Evolutionary conservation across 2,888 invertebrate species (phyloP).

Genomic region (Hirtodrosophila alboralis): DNA sequence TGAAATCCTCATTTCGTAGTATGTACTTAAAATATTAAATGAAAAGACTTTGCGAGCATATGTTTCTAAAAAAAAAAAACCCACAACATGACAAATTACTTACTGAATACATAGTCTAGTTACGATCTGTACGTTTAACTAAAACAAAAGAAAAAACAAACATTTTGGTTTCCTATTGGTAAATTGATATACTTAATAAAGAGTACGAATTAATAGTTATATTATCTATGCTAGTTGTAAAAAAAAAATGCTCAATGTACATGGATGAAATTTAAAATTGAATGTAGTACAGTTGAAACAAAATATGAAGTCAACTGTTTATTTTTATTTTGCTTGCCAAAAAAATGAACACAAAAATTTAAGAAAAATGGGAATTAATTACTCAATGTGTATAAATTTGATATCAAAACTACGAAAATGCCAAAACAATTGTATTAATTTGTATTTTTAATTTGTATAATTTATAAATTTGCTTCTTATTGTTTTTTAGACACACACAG

Average conservation of each 20-base stretch:
- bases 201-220: slow-evolving; percentile 26
- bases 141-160: too few relatives aligned
- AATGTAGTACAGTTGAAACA: slow-evolving; percentile 20
- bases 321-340: background rate
- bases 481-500: slow-evolving; percentile 14
- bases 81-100: slow-evolving; percentile 21
- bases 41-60: slow-evolving; percentile 67
- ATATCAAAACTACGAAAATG: slow-evolving; percentile 41
- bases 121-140: slow-evolving; percentile 20
- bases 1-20: slow-evolving; percentile 32
- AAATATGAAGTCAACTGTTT: slow-evolving; percentile 1
- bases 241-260: slow-evolving; percentile 68
- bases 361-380: slow-evolving; percentile 20
- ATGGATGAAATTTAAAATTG: slow-evolving; percentile 26
- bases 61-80: slow-evolving; percentile 36
- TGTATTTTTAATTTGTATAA: slow-evolving; percentile 6
- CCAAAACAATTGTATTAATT: slow-evolving; percentile 48
- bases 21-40: slow-evolving; percentile 65
- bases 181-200: slow-evolving; percentile 54
- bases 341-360: slow-evolving; percentile 1
- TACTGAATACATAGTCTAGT: slow-evolving; percentile 24
- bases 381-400: slow-evolving; percentile 30
- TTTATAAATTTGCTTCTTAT: slow-evolving; percentile 7
- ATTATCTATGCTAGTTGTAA: slow-evolving; percentile 41
- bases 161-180: slow-evolving; percentile 57